Base-by-base conservation (phyloP, 2,113 vertebrate species). In the Vulpes ferrilata region DNA sequence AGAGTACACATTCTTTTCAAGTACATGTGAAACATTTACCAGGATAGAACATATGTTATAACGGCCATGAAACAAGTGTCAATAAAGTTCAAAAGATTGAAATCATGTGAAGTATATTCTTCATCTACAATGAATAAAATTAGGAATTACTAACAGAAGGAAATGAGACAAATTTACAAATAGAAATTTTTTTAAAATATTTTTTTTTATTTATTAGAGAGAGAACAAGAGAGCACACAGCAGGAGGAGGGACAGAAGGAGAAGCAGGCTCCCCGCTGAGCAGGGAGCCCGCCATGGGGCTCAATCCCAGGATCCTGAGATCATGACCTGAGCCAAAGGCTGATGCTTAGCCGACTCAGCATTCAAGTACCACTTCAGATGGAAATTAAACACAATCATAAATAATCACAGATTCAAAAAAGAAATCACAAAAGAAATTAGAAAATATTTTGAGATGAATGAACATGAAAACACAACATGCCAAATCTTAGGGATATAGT, bases 361-460 rank as follows among this genome's bases (percentile, higher is more conserved):
- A 43, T 43, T 43, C 43, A 43, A 43, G 43, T 7, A 43, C 43
- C 43, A 43, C 43, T 43, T 43, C 43, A 43, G 7, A 73, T 55
- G 65, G 38, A 93, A 93, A 82, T 87, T 91, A 87, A 91, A 60
- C 35, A 74, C 30, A 94, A 23, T 71, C 43, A n/a, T 91, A 96
- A 84, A 84, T 81, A 90, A 81, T 55, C 38, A 69, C 53, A 87
- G 35, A 16, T 23, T 83, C 88, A 64, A 91, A 73, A 90, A 86
- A 27, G 25, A 89, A 62, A 93, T 76, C 16, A 86, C 23, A 93
- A 76, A 67, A 27, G 32, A 90, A 95, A 90, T 80, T 60, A 90
- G 57, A 90, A 97, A 74, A 93, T 90, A 74, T 22, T 74, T 93
- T 90, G 16, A 90, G 57, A 25, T 95, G 38, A 95, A 84, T 87